Conservation (phyloP, 2,888 invertebrate genomes). For the Pristionchus entomophagus region DNA sequence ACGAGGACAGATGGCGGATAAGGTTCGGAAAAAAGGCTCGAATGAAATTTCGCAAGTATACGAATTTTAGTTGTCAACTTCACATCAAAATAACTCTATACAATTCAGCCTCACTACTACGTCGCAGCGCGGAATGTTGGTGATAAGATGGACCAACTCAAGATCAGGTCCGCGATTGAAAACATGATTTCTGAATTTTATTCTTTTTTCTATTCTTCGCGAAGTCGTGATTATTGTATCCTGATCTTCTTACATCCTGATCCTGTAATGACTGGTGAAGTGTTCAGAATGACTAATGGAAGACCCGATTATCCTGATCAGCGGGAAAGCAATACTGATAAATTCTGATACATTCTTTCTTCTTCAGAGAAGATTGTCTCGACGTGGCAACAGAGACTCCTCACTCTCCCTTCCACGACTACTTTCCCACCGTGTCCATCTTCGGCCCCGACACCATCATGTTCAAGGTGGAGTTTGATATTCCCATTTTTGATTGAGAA, state of each 20-base stretch:
- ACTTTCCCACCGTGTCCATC: slow-evolving; percentile 63
- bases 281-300: too few relatives aligned
- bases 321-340: too few relatives aligned
- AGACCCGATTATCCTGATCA: too few relatives aligned
- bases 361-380: slow-evolving; percentile 62
- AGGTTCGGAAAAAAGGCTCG: too few relatives aligned
- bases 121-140: not conserved
- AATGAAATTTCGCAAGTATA: too few relatives aligned
- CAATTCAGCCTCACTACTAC: slow-evolving; percentile 45
- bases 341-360: too few relatives aligned
- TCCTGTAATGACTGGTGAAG: not conserved
- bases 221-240: too few relatives aligned
- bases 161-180: slow-evolving; percentile 7
- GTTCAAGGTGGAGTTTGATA: slow-evolving; percentile 54
- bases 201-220: too few relatives aligned
- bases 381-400: slow-evolving; percentile 63
- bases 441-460: slow-evolving; percentile 65
- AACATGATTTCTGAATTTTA: not conserved
- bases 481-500: not conserved
- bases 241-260: not conserved
- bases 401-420: slow-evolving; percentile 57
- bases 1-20: too few relatives aligned
- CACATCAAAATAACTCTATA: too few relatives aligned
- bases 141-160: not conserved
- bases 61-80: not conserved